Evolutionary conservation across 1,140 invertebrate genomes (phyloP).

Genomic region (Oppia nitens): DNA sequence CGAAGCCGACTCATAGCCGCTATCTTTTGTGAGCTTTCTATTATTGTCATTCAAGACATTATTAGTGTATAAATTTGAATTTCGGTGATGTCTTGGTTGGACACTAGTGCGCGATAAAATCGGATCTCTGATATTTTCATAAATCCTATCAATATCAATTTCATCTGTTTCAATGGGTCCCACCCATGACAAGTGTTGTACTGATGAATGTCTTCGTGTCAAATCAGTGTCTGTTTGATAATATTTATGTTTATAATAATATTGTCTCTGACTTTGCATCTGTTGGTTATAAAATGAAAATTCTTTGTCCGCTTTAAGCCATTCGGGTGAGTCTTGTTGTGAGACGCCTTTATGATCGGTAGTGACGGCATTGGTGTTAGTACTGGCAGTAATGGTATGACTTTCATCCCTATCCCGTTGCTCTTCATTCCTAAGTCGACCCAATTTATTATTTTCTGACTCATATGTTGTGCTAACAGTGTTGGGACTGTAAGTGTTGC

Average conservation of each 20-base stretch:
- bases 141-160: background rate
- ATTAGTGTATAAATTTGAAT: background rate
- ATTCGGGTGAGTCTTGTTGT: background rate
- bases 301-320: background rate
- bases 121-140: background rate
- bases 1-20: slow-evolving; percentile 10
- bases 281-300: background rate
- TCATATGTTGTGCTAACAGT: no score
- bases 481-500: no score
- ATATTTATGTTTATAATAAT: background rate
- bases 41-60: background rate
- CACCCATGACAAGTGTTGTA: background rate
- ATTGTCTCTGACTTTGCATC: background rate
- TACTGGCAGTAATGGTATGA: background rate
- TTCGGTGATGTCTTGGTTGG: background rate
- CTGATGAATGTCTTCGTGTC: background rate
- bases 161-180: background rate
- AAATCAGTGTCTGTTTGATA: background rate
- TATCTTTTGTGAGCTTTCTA: slow-evolving; percentile 12
- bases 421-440: background rate
- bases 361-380: background rate
- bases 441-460: background rate
- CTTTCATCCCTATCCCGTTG: background rate
- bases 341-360: background rate
- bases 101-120: background rate